Evolutionary conservation across 2,888 invertebrate genomes (phyloP), one percentile per base, ranked within the genome.

Genomic region (Pollenia griseotomentosa): DNA sequence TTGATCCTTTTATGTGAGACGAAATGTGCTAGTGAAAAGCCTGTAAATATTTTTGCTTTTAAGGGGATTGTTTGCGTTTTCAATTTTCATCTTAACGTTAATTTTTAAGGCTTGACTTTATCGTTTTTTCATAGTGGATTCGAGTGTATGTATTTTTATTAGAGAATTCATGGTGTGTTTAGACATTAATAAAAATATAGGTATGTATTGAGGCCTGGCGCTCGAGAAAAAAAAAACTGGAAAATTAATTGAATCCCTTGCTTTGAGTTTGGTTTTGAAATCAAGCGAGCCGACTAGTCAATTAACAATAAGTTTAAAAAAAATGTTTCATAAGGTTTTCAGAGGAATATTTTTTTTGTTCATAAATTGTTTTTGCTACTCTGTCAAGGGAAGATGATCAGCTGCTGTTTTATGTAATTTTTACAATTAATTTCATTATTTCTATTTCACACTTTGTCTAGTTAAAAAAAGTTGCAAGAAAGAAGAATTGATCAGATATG

Each of bases 201-300:
- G n/a, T n/a, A 86, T 53, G 53, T 14, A 77, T 71, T 81, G 73
- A 84, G 74, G 78, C 81, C 83, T 74, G 87, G 87, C 87, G 87
- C 87, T 83, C 53, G 68, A 51, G 11, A 63, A 59, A 9, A 46
- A 51, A 51, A 65, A 71, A 46, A 33, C 12, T 51, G 11, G 23
- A 79, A 83, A 53, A 63, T 77, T 78, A 78, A 78, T 78, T 70
- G 70, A 86, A 53, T n/a, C 61, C 19, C 63, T 19, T 46, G 55
- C 19, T 46, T 68, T 63, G 33, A 55, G 23, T 19, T 40, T 66
- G 42, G 61, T 23, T 48, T 2, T 12, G 14, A 46, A 8, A n/a
- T 12, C n/a, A 16, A 55, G 53, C 23, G 8, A 12, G 12, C 19
- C 46, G 53, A 59, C 82, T 19, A 19, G 48, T 11, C 66, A 55